Evolutionary conservation across 2,888 invertebrate species (phyloP).

Genomic region (Epistrophe eligans): DNA sequence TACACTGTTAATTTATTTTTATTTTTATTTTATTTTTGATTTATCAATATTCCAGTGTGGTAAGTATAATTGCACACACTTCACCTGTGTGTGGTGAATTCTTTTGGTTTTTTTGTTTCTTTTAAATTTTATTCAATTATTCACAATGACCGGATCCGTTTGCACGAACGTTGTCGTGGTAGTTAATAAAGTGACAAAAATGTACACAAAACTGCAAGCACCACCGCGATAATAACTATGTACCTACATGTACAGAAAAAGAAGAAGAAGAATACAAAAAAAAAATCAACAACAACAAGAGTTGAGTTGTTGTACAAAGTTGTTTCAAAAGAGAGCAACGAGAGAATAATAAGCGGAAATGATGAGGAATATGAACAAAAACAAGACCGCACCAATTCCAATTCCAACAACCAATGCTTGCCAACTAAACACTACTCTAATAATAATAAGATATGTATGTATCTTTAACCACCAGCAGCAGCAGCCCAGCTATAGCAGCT

Average conservation of each 20-base stretch:
- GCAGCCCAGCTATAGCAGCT: constrained; percentile 24
- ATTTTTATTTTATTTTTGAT: background rate
- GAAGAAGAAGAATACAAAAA: constrained; percentile 27
- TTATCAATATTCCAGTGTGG: constrained; percentile 52
- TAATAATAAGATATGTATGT: constrained; percentile 44
- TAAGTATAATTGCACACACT: constrained; percentile 7
- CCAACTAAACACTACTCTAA: constrained; percentile 60
- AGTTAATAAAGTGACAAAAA: constrained; percentile 70
- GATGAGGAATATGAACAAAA: constrained; percentile 75
- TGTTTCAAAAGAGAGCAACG: constrained; percentile 63
- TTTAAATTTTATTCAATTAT: constrained; percentile 33
- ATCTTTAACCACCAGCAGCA: constrained; percentile 61
- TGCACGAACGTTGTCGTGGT: constrained; percentile 64
- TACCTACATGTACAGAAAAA: constrained; percentile 17
- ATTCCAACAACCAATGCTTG: constrained; percentile 71
- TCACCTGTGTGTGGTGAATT: constrained; percentile 46
- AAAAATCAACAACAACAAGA: constrained; percentile 28
- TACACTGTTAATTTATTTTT: constrained; percentile 56
- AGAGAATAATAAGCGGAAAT: constrained; percentile 76
- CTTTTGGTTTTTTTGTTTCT: constrained; percentile 5
- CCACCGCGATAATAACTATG: constrained; percentile 36
- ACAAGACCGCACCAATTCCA: constrained; percentile 74
- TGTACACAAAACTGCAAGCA: constrained; percentile 74
- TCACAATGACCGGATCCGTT: constrained; percentile 58
- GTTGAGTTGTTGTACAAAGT: constrained; percentile 37